Percentiles rank a stretch among this genome's conserved stretches.
Conservation (phyloP, 2,888 invertebrate genomes). For the Idaea biselata region DNA sequence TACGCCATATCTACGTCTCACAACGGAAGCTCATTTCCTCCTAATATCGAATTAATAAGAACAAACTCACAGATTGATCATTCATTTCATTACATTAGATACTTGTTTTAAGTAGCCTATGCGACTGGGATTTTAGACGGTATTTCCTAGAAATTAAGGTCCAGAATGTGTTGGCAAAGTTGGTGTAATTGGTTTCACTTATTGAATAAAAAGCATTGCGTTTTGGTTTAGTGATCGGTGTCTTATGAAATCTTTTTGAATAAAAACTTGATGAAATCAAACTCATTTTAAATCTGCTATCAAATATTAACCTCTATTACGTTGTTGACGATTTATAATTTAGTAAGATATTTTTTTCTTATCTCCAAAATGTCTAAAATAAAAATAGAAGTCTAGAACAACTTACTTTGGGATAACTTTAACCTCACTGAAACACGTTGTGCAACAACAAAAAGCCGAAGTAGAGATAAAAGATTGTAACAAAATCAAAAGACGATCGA, state of each 20-base stretch:
- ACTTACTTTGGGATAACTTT: no score
- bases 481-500: no score
- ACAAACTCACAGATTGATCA: constrained; percentile 11
- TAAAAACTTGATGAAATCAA: no score
- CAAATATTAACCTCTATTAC: no score
- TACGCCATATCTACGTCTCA: neutral
- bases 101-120: neutral
- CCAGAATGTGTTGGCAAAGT: neutral
- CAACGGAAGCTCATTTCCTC: constrained; percentile 27
- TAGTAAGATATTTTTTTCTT: no score
- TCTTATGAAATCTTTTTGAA: neutral
- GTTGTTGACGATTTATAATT: no score
- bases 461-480: no score
- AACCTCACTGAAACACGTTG: no score
- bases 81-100: neutral
- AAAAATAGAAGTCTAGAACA: no score
- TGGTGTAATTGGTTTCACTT: neutral
- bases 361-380: no score
- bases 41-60: constrained; percentile 25
- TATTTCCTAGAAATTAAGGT: neutral
- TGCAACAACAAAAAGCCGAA: no score
- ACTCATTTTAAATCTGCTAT: no score
- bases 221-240: neutral
- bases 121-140: neutral
- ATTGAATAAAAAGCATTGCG: neutral